Percentiles rank a stretch among this genome's conserved stretches.
These are phyloP conservation scores for Argyresthia goedartella DNA, from an alignment of 2,888 invertebrate genomes.

Conservation along the genomic window DNA sequence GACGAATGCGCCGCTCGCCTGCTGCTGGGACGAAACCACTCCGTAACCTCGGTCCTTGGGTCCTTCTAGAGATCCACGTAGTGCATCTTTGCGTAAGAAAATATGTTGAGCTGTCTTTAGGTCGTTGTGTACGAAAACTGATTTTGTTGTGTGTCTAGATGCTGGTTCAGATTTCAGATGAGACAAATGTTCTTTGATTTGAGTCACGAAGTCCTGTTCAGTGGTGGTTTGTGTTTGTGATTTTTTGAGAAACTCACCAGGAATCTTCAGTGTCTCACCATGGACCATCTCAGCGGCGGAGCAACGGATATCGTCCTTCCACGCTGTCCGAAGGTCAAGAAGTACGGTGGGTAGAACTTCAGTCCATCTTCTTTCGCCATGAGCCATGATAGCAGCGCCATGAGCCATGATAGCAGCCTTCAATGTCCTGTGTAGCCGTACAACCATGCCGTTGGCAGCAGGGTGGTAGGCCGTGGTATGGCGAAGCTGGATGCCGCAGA, in stretches of 20 bases:
- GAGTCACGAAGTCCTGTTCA: not conserved
- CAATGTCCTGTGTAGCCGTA: constrained; percentile 12
- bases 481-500: constrained; percentile 6
- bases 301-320: not conserved
- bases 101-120: too few relatives aligned
- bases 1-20: too few relatives aligned
- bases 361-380: constrained; percentile 10
- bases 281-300: constrained; percentile 1
- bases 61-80: too few relatives aligned
- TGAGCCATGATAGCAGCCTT: constrained; percentile 6
- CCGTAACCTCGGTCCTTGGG: too few relatives aligned
- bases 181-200: not conserved
- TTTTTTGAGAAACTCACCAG: not conserved
- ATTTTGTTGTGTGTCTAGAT: not conserved
- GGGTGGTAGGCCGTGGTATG: constrained; percentile 15
- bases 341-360: too few relatives aligned
- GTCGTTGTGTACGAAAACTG: not conserved
- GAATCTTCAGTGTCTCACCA: not conserved
- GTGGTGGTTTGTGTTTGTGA: not conserved
- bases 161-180: not conserved
- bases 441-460: constrained; percentile 13
- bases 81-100: too few relatives aligned
- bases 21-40: too few relatives aligned
- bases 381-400: too few relatives aligned
- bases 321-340: constrained; percentile 12